A percentile compares a stretch with the other conserved stretches of the same genome.
phyloP scores from a whole-genome alignment of 2,797 vertebrate genomes.

The Microctenopoma lineatum region DNA sequence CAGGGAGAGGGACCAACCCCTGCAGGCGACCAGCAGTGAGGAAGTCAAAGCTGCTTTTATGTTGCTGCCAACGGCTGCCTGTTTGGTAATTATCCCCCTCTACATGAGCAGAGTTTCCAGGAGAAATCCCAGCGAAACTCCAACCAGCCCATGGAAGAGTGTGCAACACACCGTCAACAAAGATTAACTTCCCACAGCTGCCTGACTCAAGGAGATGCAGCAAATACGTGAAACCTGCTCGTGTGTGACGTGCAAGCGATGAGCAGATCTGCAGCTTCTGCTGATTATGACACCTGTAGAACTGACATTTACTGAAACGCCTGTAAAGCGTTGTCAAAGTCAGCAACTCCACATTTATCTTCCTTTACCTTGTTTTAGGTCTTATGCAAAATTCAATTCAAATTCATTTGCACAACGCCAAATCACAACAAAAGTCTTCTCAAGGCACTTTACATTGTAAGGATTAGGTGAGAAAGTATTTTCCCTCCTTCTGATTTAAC shows the following conservation, averaged over 20 bases:
- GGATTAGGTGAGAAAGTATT: too few relatives aligned
- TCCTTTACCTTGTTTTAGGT: background rate
- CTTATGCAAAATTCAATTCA: too few relatives aligned
- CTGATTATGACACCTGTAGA: slow-evolving; percentile 31
- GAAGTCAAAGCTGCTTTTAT: slow-evolving; percentile 89
- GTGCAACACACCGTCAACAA: slow-evolving; percentile 78
- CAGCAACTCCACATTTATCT: background rate
- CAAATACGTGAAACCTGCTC: slow-evolving; percentile 43
- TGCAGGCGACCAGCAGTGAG: slow-evolving; percentile 83
- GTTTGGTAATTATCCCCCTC: slow-evolving; percentile 86
- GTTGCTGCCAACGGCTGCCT: slow-evolving; percentile 79
- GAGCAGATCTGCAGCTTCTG: slow-evolving; percentile 29
- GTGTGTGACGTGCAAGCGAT: slow-evolving; percentile 43
- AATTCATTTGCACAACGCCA: too few relatives aligned
- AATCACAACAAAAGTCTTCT: too few relatives aligned
- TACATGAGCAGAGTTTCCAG: slow-evolving; percentile 72
- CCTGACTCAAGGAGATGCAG: slow-evolving; percentile 65
- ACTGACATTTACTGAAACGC: background rate
- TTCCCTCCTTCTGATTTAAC: too few relatives aligned
- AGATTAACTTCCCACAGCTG: slow-evolving; percentile 76
- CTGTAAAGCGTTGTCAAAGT: background rate
- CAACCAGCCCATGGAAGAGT: slow-evolving; percentile 68
- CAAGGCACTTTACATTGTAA: too few relatives aligned
- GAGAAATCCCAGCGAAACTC: slow-evolving; percentile 62
- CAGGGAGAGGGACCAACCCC: slow-evolving; percentile 72